Percentiles rank a stretch among this genome's conserved stretches.
phyloP scores from a whole-genome alignment of 1,140 invertebrate species.

The Caerostris darwini region DNA sequence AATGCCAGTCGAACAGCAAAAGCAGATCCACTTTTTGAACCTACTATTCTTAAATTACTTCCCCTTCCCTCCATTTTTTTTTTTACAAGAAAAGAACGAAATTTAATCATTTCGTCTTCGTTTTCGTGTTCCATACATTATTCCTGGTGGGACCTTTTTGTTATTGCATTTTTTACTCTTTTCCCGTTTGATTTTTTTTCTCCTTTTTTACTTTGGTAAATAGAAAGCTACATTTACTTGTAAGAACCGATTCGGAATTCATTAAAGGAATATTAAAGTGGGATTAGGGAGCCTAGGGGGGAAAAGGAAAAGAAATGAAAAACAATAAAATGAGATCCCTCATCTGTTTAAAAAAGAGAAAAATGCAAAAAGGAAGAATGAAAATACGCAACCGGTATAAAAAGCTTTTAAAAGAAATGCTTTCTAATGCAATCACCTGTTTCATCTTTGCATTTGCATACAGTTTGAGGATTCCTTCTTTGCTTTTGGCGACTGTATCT shows the following conservation, averaged over 20 bases:
- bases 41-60: slow-evolving; percentile 74
- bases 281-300: slow-evolving; percentile 52
- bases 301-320: slow-evolving; percentile 42
- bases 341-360: slow-evolving; percentile 54
- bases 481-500: slow-evolving; percentile 46
- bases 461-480: background rate
- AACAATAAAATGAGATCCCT: slow-evolving; percentile 68
- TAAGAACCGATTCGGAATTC: slow-evolving; percentile 71
- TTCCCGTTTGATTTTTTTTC: slow-evolving; percentile 23
- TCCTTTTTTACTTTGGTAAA: slow-evolving; percentile 56
- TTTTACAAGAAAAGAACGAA: slow-evolving; percentile 27
- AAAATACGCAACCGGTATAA: slow-evolving; percentile 65
- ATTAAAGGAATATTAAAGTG: slow-evolving; percentile 76
- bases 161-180: background rate
- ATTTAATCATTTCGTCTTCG: slow-evolving; percentile 71
- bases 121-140: slow-evolving; percentile 53
- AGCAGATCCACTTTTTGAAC: background rate
- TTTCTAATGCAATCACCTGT: slow-evolving; percentile 75
- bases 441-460: slow-evolving; percentile 60
- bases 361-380: background rate
- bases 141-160: slow-evolving; percentile 8
- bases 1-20: slow-evolving; percentile 57
- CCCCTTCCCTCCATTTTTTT: background rate
- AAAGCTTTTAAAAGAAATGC: slow-evolving; percentile 58
- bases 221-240: slow-evolving; percentile 62